A percentile compares a stretch with the other conserved stretches of the same genome.
phyloP scores from a whole-genome alignment of 2,797 vertebrate genomes.

The Myiothlypis coronata region DNA sequence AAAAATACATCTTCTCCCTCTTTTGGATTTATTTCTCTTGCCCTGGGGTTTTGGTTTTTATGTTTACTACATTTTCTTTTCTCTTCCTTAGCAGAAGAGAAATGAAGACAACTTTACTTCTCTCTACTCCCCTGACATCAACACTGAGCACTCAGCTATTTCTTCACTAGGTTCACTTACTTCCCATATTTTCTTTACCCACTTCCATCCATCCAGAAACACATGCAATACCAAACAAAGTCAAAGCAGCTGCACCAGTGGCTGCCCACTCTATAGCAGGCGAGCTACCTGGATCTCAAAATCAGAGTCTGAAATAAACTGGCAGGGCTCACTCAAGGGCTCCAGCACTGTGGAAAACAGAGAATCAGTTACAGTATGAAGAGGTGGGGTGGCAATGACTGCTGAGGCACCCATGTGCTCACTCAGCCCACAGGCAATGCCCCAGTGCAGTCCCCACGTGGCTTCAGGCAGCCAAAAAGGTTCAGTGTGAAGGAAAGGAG shows the following conservation, averaged over 20 bases:
- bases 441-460: background rate
- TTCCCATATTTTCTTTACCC: background rate
- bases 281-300: background rate
- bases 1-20: background rate
- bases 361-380: background rate
- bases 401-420: background rate
- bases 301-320: background rate
- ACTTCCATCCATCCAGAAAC: background rate
- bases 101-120: background rate
- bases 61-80: background rate
- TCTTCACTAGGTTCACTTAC: background rate
- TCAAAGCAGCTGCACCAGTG: background rate
- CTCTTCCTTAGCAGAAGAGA: background rate
- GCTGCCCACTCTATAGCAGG: background rate
- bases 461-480: background rate
- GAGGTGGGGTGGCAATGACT: background rate
- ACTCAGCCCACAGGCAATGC: background rate
- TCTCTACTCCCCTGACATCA: background rate
- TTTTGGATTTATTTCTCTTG: background rate
- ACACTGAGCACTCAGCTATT: background rate
- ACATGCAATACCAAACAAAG: background rate
- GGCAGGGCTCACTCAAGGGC: background rate
- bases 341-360: fast-evolving
- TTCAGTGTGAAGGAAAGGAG: background rate
- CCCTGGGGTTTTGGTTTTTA: background rate